Evolutionary conservation across 2,888 invertebrate genomes (phyloP), one percentile per base, ranked within the genome.

Genomic region (Leucania comma): DNA sequence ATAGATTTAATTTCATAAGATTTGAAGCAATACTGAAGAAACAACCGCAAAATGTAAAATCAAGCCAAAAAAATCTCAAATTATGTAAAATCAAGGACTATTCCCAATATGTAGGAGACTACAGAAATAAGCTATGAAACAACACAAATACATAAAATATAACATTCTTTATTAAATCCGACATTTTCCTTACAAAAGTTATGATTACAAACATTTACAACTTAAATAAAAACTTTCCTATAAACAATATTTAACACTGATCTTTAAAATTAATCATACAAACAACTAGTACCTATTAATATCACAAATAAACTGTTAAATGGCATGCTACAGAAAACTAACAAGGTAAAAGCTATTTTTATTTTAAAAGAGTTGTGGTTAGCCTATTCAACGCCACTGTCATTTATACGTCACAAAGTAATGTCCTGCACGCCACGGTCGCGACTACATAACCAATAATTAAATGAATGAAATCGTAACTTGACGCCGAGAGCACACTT

Each of bases 201-300:
- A 81, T 29, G 61, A 83, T 81, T 75, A 76, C 51, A 78, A 83
- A 85, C 68, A 48, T 80, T 84, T 83, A 86, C 70, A 87, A 88
- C 86, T 88, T 87, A 86, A 72, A 87, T 88, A 89, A 85, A n/a
- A 87, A 82, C 81, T 81, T 74, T 81, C 78, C 81, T 72, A 84
- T 81, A 88, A 84, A 84, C 65, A 80, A 63, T n/a, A 69, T 62
- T 73, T 74, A 88, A 87, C 81, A 84, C 81, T 81, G 75, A 82
- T 74, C 53, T 68, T 75, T 80, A 69, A 80, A 80, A 81, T 68
- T 73, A 72, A 75, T 64, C 79, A 69, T 66, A 65, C 63, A 68
- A 80, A 80, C 62, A 76, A 66, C 20, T 48, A 59, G 50, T 51
- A n/a, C 22, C 26, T 67, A 46, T 53, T 29, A 42, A 42, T 71